Evolutionary conservation across 2,888 invertebrate genomes (phyloP).

Genomic region (Heliconius charithonia): DNA sequence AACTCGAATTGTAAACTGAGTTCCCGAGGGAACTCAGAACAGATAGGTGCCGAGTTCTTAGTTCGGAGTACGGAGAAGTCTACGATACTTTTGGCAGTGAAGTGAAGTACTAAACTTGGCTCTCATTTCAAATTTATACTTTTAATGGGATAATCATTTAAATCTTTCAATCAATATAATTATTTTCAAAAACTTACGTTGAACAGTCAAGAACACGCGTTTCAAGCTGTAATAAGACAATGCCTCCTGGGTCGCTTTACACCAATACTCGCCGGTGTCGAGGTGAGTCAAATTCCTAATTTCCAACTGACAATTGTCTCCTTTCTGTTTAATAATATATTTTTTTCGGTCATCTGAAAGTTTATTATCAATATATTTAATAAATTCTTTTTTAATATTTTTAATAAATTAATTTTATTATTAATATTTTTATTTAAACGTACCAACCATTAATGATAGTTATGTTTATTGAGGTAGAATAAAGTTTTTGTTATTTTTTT

Average conservation of each 20-base stretch:
- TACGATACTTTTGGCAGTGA: too few relatives aligned
- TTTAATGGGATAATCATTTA: neutral
- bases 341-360: constrained; percentile 61
- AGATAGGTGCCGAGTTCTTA: too few relatives aligned
- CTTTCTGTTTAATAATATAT: constrained; percentile 59
- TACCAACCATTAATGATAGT: too few relatives aligned
- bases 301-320: constrained; percentile 61
- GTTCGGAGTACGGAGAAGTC: too few relatives aligned
- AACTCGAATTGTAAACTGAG: too few relatives aligned
- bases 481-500: too few relatives aligned
- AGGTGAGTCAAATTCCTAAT: constrained; percentile 70
- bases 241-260: constrained; percentile 72
- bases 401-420: too few relatives aligned
- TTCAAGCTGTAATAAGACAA: constrained; percentile 72
- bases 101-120: neutral
- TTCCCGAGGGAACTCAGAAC: too few relatives aligned
- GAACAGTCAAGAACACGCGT: constrained; percentile 65
- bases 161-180: too few relatives aligned
- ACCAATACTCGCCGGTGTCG: constrained; percentile 71
- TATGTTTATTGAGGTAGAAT: too few relatives aligned
- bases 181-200: constrained; percentile 65
- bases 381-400: too few relatives aligned
- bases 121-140: neutral
- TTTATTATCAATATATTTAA: neutral
- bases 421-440: too few relatives aligned